These are phyloP conservation scores for Chirona hameri DNA, from an alignment of 2,888 invertebrate genomes.

Conservation along the genomic window DNA sequence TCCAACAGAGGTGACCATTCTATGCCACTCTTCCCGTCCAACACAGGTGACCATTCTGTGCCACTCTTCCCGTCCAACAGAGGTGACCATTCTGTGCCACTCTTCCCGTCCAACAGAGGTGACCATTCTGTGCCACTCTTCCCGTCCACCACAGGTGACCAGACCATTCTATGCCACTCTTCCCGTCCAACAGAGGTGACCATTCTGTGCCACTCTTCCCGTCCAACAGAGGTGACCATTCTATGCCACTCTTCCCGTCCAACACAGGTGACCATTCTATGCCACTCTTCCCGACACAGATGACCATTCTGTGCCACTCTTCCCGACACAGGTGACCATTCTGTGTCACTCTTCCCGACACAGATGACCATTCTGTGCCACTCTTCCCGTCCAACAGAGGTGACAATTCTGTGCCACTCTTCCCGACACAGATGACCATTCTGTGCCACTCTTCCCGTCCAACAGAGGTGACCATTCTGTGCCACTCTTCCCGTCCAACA, in stretches of 20 bases:
- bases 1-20: background rate
- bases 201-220: too few species aligned
- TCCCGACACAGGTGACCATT: slow-evolving; percentile 62
- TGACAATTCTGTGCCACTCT: too few species aligned
- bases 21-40: slow-evolving; percentile 36
- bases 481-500: too few species aligned
- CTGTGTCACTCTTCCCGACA: too few species aligned
- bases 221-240: too few species aligned
- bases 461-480: slow-evolving; percentile 67
- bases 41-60: slow-evolving; percentile 70
- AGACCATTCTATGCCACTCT: slow-evolving; percentile 10
- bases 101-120: slow-evolving; percentile 54
- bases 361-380: background rate
- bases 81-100: background rate
- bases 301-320: slow-evolving; percentile 9
- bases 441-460: slow-evolving; percentile 36
- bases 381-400: slow-evolving; percentile 52
- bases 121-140: too few species aligned
- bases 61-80: too few species aligned
- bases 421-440: too few species aligned
- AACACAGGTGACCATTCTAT: slow-evolving; percentile 67
- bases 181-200: slow-evolving; percentile 58
- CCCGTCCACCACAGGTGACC: too few species aligned
- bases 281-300: too few species aligned
- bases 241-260: slow-evolving; percentile 36